Conservation (phyloP, 2,888 invertebrate genomes). For the Yponomeuta cagnagella region DNA sequence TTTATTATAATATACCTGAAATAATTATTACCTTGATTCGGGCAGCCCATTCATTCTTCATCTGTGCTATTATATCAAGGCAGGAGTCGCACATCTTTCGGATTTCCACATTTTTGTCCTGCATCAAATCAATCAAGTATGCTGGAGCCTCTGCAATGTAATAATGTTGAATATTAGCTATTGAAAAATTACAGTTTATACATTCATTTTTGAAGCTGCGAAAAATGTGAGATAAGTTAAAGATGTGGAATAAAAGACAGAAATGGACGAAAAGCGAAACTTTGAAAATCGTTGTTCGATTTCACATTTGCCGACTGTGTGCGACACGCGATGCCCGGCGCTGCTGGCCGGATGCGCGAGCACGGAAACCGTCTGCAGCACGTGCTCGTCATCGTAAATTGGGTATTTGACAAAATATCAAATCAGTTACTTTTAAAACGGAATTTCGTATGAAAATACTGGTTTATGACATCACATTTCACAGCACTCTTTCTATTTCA, state of each 20-base stretch:
- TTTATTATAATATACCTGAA: neutral
- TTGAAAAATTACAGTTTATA: neutral
- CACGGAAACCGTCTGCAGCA: slow-evolving; percentile 96
- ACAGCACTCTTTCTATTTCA: too few relatives aligned
- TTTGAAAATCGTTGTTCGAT: too few relatives aligned
- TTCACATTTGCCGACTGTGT: neutral
- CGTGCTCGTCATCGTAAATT: slow-evolving; percentile 91
- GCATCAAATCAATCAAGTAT: slow-evolving; percentile 97
- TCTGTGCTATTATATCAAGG: slow-evolving; percentile 94
- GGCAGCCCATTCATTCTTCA: slow-evolving; percentile 94
- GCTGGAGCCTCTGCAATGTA: slow-evolving; percentile 88
- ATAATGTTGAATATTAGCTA: neutral
- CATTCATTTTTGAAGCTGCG: neutral
- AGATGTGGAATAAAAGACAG: too few relatives aligned
- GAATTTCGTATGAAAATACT: too few relatives aligned
- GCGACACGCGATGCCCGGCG: slow-evolving; percentile 83
- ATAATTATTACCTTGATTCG: slow-evolving; percentile 82
- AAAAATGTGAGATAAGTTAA: too few relatives aligned
- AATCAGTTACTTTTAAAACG: too few relatives aligned
- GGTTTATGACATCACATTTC: too few relatives aligned
- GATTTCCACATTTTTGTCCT: slow-evolving; percentile 96
- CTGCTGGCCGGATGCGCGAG: slow-evolving; percentile 83
- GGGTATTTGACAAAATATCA: too few relatives aligned
- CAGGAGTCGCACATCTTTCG: slow-evolving; percentile 96
- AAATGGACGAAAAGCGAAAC: too few relatives aligned